Evolutionary conservation across 1,140 invertebrate genomes (phyloP).

Genomic region (Drosophila repleta): DNA sequence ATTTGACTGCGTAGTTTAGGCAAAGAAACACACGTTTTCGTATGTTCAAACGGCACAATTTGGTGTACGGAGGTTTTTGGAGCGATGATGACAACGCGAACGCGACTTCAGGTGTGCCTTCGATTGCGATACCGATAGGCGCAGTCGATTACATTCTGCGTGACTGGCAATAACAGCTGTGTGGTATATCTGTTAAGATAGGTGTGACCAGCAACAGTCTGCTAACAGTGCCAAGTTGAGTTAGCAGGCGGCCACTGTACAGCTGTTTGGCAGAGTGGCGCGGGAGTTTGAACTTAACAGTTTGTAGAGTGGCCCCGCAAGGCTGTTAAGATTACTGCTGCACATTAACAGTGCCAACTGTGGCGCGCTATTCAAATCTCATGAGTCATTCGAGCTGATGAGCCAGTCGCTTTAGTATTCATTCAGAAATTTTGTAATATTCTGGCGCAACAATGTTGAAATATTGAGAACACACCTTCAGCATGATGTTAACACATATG

Average conservation of each 20-base stretch:
- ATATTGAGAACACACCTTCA: constrained; percentile 42
- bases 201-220: constrained; percentile 9
- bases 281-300: too few species aligned
- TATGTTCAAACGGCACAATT: constrained; percentile 49
- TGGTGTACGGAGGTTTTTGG: constrained; percentile 36
- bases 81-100: constrained; percentile 63
- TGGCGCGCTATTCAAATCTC: not conserved
- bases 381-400: not conserved
- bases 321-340: too few species aligned
- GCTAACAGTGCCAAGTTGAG: constrained; percentile 21
- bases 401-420: not conserved
- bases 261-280: too few species aligned
- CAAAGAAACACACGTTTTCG: constrained; percentile 45
- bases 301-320: too few species aligned
- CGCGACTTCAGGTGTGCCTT: constrained; percentile 49
- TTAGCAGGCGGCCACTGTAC: not conserved
- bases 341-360: too few species aligned
- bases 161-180: constrained; percentile 45
- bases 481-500: not conserved
- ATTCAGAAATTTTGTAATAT: not conserved
- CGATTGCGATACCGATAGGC: constrained; percentile 17
- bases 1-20: constrained; percentile 35
- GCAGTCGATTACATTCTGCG: not conserved
- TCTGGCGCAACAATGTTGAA: not conserved
- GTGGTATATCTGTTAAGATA: constrained; percentile 2